These are phyloP conservation scores for Lymantria monacha DNA, from an alignment of 2,888 invertebrate species.

Conservation along the genomic window DNA sequence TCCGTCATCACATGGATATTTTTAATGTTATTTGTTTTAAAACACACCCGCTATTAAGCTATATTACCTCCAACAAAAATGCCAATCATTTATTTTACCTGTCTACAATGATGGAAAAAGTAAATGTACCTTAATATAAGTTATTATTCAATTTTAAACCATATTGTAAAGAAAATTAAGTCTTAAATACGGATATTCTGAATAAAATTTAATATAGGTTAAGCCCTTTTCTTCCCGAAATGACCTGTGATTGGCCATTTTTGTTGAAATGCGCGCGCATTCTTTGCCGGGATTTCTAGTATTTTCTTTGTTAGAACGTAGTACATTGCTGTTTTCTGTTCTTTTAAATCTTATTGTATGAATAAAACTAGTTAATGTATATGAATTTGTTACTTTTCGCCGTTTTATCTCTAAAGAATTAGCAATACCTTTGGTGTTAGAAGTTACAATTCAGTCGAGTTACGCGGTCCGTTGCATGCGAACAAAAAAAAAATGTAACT, in stretches of 20 bases:
- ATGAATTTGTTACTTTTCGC: background rate
- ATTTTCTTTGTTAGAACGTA: background rate
- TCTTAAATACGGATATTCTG: background rate
- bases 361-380: constrained; percentile 12
- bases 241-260: constrained; percentile 49
- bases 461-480: constrained; percentile 22
- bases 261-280: constrained; percentile 51
- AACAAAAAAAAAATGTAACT: constrained; percentile 21
- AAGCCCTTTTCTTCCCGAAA: constrained; percentile 46
- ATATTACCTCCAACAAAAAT: background rate
- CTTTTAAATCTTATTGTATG: fast-evolving
- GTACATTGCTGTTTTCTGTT: constrained; percentile 16
- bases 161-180: fast-evolving
- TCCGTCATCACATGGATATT: too few relatives aligned
- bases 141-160: constrained; percentile 3
- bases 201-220: constrained; percentile 23
- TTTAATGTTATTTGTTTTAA: background rate
- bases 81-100: constrained; percentile 10
- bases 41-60: background rate
- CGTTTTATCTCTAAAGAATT: background rate
- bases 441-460: constrained; percentile 28
- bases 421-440: constrained; percentile 17
- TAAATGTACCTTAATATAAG: background rate
- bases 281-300: constrained; percentile 1
- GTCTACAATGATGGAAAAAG: constrained; percentile 6